Conservation (phyloP, 2,113 vertebrate species). For the Origma solitaria region DNA sequence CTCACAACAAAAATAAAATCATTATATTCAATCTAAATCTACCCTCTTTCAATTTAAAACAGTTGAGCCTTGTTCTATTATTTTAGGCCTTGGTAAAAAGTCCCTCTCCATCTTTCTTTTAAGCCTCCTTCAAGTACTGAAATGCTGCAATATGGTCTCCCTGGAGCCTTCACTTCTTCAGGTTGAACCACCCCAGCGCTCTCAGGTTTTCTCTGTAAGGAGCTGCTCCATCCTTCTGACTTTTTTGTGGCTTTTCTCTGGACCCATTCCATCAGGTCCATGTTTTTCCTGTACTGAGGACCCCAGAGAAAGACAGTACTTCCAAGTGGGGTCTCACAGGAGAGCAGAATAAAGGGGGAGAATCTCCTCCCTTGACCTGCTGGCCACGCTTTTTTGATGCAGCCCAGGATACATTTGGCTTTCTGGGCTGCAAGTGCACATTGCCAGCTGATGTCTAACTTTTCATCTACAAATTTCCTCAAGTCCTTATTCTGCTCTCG, state of each 20-base stretch:
- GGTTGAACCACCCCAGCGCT: background rate
- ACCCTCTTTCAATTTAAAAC: background rate
- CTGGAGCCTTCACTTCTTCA: background rate
- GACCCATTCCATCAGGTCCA: background rate
- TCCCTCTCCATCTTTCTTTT: background rate
- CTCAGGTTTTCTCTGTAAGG: background rate
- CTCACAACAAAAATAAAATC: background rate
- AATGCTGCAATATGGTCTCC: background rate
- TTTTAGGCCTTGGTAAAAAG: background rate
- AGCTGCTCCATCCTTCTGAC: background rate
- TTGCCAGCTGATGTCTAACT: background rate
- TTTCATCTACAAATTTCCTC: background rate
- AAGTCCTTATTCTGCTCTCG: background rate
- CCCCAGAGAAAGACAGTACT: background rate
- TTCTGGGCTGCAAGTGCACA: background rate
- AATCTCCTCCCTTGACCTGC: background rate
- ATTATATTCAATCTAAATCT: background rate
- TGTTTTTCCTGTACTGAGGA: background rate
- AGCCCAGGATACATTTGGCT: background rate
- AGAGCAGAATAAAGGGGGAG: background rate
- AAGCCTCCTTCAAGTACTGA: background rate
- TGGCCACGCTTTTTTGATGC: background rate
- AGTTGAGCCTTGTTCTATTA: background rate
- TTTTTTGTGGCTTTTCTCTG: background rate
- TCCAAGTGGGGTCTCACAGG: background rate